Evolutionary conservation across 2,797 vertebrate species (phyloP).

Genomic region (Oreortyx pictus): DNA sequence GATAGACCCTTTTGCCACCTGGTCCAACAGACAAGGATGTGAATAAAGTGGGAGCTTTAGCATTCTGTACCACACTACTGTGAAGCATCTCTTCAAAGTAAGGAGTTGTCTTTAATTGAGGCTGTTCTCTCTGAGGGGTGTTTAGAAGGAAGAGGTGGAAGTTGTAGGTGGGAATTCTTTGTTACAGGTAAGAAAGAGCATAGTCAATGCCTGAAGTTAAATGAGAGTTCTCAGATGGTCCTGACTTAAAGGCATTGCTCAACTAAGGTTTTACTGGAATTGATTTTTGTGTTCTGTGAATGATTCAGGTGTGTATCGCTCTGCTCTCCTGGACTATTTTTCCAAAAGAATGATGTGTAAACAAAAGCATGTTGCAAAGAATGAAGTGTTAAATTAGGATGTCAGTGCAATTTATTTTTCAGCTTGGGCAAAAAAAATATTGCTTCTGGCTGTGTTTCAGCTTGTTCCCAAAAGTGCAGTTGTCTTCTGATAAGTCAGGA

Average conservation of each 20-base stretch:
- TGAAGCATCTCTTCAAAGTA: not conserved
- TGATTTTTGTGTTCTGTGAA: constrained; percentile 2
- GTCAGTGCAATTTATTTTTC: constrained; percentile 13
- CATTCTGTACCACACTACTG: rapidly evolving
- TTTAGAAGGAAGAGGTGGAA: not conserved
- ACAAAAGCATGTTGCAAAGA: constrained; percentile 10
- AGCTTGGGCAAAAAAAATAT: not conserved
- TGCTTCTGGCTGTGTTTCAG: constrained; percentile 25
- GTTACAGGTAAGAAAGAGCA: not conserved
- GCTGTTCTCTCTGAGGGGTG: not conserved
- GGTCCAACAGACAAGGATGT: not conserved
- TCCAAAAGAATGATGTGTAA: constrained; percentile 14
- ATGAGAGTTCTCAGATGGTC: not conserved
- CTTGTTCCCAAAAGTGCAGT: not conserved
- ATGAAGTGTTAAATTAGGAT: constrained; percentile 7
- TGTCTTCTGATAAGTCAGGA: constrained; percentile 17
- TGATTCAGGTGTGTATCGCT: not conserved
- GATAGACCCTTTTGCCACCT: not conserved
- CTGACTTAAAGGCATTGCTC: not conserved
- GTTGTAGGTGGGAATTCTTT: not conserved
- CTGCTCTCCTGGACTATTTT: not conserved
- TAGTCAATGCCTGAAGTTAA: constrained; percentile 3
- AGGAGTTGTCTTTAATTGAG: not conserved
- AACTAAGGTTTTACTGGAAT: not conserved
- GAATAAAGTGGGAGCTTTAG: not conserved